Evolutionary conservation across 1,140 invertebrate species (phyloP).

Genomic region (Radopholus similis): DNA sequence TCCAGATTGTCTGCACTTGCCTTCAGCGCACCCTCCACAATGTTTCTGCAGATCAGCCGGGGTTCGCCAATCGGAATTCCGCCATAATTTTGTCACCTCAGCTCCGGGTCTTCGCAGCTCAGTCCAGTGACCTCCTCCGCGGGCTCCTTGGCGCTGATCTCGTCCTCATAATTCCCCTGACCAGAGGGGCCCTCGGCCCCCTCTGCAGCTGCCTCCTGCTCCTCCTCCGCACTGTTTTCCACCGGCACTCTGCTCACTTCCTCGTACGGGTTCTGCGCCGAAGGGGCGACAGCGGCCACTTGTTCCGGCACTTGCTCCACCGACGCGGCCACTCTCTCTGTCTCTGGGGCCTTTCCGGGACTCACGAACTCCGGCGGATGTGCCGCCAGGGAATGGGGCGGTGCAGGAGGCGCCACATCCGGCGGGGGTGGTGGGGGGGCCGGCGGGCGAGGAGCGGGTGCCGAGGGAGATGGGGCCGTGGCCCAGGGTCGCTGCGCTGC

Average conservation of each 20-base stretch:
- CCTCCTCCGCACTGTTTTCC: neutral
- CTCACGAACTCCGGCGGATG: no score
- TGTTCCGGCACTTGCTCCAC: no score
- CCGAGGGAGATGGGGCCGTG: neutral
- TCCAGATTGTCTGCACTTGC: constrained; percentile 38
- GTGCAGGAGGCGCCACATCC: no score
- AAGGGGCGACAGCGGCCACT: no score
- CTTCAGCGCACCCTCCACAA: constrained; percentile 18
- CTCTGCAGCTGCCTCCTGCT: neutral
- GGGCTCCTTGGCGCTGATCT: constrained; percentile 23
- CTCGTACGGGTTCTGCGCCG: no score
- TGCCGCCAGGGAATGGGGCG: no score
- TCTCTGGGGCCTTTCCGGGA: no score
- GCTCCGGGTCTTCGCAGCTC: constrained; percentile 43
- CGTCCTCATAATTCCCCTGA: constrained; percentile 39
- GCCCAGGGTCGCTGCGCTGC: neutral
- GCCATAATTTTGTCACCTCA: constrained; percentile 2
- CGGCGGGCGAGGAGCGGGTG: no score
- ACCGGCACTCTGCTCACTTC: neutral
- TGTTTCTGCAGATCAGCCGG: neutral
- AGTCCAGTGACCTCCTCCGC: constrained; percentile 18
- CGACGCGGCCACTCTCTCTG: no score
- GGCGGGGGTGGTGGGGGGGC: no score
- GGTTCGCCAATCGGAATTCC: neutral
- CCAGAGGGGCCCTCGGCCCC: no score